A percentile compares a stretch with the other conserved stretches of the same genome.
phyloP scores from a whole-genome alignment of 2,113 vertebrate species.

The Arothron firmamentum region DNA sequence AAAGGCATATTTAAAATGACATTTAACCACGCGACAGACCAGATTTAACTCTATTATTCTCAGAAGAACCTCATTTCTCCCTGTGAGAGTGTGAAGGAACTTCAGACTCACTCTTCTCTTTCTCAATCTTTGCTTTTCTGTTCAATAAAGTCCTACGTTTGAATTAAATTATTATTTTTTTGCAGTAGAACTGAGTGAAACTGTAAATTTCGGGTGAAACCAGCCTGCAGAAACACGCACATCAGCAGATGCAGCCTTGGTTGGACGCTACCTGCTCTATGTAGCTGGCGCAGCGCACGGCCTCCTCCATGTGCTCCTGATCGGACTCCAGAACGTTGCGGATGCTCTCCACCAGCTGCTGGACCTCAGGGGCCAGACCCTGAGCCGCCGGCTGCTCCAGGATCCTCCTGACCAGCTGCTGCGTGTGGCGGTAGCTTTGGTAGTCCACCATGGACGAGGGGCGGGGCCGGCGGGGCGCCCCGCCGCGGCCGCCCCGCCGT shows the following conservation, averaged over 20 bases:
- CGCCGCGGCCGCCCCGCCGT: constrained; percentile 39
- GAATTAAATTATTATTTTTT: too few species aligned
- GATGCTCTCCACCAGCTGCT: constrained; percentile 80
- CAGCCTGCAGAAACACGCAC: too few species aligned
- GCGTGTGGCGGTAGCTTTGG: constrained; percentile 81
- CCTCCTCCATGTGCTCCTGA: constrained; percentile 84
- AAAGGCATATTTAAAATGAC: not conserved
- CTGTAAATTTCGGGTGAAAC: too few species aligned
- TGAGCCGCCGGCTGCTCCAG: constrained; percentile 76
- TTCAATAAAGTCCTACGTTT: too few species aligned
- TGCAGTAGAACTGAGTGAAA: too few species aligned
- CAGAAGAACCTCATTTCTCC: too few species aligned
- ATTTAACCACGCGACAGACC: not conserved
- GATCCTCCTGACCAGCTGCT: constrained; percentile 75
- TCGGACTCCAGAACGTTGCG: constrained; percentile 82
- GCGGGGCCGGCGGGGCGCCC: constrained; percentile 58
- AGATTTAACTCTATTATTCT: not conserved
- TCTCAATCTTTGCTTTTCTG: too few species aligned
- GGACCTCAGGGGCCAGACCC: constrained; percentile 76
- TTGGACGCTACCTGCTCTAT: constrained; percentile 67
- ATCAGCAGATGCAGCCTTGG: not conserved
- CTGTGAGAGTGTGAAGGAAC: too few species aligned
- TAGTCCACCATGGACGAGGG: constrained; percentile 80
- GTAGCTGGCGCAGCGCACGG: constrained; percentile 78
- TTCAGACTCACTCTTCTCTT: too few species aligned